phyloP scores from a whole-genome alignment of 2,797 vertebrate species.

The Heliangelus exortis region DNA sequence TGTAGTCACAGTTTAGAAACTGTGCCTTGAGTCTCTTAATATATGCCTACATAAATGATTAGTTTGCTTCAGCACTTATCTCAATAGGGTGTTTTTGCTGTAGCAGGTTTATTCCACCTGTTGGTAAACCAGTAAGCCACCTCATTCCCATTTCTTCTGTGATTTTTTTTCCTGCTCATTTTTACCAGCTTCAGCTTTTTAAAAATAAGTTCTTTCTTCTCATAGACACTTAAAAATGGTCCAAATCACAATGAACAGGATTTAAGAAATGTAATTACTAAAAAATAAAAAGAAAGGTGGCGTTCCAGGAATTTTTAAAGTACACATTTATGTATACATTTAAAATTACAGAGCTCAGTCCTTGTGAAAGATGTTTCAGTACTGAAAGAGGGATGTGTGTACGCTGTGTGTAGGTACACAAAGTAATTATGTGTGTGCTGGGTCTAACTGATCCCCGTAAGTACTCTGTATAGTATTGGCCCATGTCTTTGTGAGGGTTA shows the following conservation, averaged over 20 bases:
- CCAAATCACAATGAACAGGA: neutral
- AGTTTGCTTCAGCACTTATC: constrained; percentile 6
- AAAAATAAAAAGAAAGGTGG: neutral
- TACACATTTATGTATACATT: neutral
- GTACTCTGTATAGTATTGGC: neutral
- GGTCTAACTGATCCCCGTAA: neutral
- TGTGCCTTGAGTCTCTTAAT: constrained; percentile 17
- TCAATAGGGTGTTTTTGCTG: constrained; percentile 16
- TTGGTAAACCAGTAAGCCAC: constrained; percentile 28
- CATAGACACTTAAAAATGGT: neutral
- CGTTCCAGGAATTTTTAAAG: neutral
- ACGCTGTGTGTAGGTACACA: neutral
- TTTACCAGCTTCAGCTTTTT: neutral
- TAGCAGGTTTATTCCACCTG: neutral
- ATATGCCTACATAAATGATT: constrained; percentile 18
- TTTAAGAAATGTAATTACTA: neutral
- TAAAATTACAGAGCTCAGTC: neutral
- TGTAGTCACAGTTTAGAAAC: constrained; percentile 51
- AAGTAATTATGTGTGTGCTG: neutral
- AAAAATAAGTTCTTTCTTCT: neutral
- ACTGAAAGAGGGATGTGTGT: neutral
- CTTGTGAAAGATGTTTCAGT: neutral
- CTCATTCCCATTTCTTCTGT: neutral
- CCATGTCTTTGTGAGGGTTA: neutral
- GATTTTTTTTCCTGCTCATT: neutral